Conservation (phyloP, 2,888 invertebrate species). For the Schizaphis graminum region DNA sequence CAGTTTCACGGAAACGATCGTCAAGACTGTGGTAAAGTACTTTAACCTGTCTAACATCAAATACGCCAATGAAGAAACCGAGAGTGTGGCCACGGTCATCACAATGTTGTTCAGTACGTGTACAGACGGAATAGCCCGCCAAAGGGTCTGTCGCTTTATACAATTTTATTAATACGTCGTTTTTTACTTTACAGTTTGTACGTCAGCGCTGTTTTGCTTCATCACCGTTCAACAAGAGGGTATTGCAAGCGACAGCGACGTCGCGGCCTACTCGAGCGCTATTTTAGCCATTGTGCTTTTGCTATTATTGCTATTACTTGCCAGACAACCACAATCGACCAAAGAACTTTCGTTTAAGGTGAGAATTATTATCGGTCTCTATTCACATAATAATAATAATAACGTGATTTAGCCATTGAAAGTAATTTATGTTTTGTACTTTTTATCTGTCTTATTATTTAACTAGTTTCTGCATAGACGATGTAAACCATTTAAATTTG, state of each 20-base stretch:
- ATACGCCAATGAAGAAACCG: constrained; percentile 77
- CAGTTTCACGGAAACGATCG: background rate
- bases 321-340: constrained; percentile 59
- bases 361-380: background rate
- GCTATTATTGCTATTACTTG: constrained; percentile 6
- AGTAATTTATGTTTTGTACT: background rate
- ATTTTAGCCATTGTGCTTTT: constrained; percentile 19
- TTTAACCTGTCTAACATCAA: constrained; percentile 82
- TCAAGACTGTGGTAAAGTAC: constrained; percentile 70
- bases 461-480: background rate
- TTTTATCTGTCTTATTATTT: background rate
- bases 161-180: background rate
- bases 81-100: constrained; percentile 69
- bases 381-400: background rate
- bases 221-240: background rate
- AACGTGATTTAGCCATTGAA: background rate
- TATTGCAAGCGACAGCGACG: background rate
- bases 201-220: constrained; percentile 21
- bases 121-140: background rate
- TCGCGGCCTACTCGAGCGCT: background rate
- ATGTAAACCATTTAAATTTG: background rate
- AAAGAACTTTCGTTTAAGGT: constrained; percentile 61
- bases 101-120: constrained; percentile 39
- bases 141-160: too few species aligned
- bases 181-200: background rate